Conservation (phyloP, 2,113 vertebrate genomes). For the Myrmecobius fasciatus region DNA sequence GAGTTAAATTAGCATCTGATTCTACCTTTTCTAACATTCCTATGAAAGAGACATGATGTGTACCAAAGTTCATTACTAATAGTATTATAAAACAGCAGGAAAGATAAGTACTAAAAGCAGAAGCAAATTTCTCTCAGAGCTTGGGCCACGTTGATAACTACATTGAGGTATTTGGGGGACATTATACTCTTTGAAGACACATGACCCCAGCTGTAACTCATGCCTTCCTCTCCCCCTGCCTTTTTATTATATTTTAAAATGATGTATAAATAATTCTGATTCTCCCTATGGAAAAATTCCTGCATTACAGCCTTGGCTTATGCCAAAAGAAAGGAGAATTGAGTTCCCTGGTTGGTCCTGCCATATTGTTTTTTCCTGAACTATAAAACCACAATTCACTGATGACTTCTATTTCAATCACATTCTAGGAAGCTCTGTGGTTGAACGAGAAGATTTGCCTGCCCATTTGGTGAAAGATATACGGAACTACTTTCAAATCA, state of each 20-base stretch:
- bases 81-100: not conserved
- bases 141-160: slow-evolving; percentile 25
- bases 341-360: not conserved
- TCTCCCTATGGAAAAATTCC: not conserved
- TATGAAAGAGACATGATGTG: not conserved
- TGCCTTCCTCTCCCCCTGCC: not conserved
- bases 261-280: not conserved
- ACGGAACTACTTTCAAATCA: slow-evolving; percentile 98
- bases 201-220: not conserved
- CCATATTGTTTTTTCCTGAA: slow-evolving; percentile 16
- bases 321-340: not conserved
- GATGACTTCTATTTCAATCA: slow-evolving; percentile 47
- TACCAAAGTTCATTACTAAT: slow-evolving; percentile 24
- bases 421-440: slow-evolving; percentile 91
- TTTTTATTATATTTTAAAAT: slow-evolving; percentile 21
- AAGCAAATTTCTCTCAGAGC: slow-evolving; percentile 22
- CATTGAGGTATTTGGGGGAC: not conserved
- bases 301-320: not conserved
- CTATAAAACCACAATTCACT: slow-evolving; percentile 14
- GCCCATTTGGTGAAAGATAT: slow-evolving; percentile 95
- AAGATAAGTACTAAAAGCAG: slow-evolving; percentile 33
- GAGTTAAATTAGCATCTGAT: slow-evolving; percentile 24
- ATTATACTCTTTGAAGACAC: not conserved
- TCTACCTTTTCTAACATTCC: slow-evolving; percentile 39
- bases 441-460: slow-evolving; percentile 95